Percentiles rank a stretch among this genome's conserved stretches.
Evolutionary conservation across 2,888 invertebrate genomes (phyloP).

Genomic region (Noctuana brunneofusca): DNA sequence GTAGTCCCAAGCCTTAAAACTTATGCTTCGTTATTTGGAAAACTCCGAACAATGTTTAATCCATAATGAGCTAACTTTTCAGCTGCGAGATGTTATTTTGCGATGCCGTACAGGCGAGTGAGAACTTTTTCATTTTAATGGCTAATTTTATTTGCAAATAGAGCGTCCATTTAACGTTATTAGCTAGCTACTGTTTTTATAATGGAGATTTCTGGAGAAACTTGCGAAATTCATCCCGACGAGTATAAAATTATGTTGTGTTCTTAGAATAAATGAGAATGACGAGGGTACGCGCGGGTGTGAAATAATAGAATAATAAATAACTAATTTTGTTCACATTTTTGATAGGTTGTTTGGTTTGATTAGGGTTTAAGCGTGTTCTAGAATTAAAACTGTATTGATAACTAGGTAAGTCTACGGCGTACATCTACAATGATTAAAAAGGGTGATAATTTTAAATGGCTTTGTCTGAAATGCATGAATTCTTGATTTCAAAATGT

Average conservation of each 20-base stretch:
- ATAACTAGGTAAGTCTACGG: no score
- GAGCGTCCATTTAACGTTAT: constrained; percentile 7
- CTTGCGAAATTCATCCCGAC: not conserved
- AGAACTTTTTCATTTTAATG: constrained; percentile 26
- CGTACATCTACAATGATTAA: no score
- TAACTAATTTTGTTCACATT: no score
- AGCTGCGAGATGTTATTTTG: constrained; percentile 13
- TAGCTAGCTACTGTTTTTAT: constrained; percentile 7
- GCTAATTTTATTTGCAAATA: constrained; percentile 27
- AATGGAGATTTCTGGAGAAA: constrained; percentile 2
- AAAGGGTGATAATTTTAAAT: no score
- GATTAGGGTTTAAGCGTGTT: no score
- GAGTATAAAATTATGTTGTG: not conserved
- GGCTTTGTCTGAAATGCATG: no score
- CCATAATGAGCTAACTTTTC: constrained; percentile 27
- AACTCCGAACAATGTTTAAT: constrained; percentile 22
- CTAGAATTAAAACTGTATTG: no score
- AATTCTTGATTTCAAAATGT: not conserved
- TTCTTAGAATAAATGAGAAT: not conserved
- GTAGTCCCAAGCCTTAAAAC: not conserved
- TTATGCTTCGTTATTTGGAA: constrained; percentile 12
- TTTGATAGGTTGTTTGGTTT: no score
- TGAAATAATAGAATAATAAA: no score
- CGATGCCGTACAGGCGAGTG: constrained; percentile 5
- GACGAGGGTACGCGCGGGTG: not conserved